Base-by-base conservation (phyloP, 2,797 vertebrate genomes). In the Lepilemur ruficaudatus region DNA sequence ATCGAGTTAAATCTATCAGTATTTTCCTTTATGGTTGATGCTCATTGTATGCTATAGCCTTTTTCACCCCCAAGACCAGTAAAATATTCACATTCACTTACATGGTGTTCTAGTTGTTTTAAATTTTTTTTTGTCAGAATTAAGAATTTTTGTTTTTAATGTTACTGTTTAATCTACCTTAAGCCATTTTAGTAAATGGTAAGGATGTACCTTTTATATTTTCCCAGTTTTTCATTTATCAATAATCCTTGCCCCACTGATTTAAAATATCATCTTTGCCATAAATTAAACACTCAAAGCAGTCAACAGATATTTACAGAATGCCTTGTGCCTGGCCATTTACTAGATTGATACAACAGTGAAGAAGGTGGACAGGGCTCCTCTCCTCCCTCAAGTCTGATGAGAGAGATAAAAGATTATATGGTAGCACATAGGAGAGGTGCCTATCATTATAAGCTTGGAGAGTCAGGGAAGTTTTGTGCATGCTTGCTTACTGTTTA, bases 121-220 rank as follows among this genome's bases (percentile, higher is more conserved):
- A 67, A 84, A 41, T 41, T 43, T 14, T 78, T 78, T 78, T 35
- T 78, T 22, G 50, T 78, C 20, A 14, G n/a, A 78, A 78, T 78
- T 78, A 23, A 78, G 48, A 85, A 35, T 46, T 70, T 92, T 75
- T 92, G 48, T 85, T 85, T 93, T 93, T 72, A 61, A 88, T 81
- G 43, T 75, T 73, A n/a, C 18, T 10, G 17, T 92, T 67, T 70
- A 93, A 65, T 80, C 38, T 30, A 59, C 43, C 38, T 73, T 41
- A 73, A 43, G 57, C 28, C n/a, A 73, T 57, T 87, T 73, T 57
- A 22, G 12, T 87, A 87, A 57, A 43, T 87, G 30, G 38, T 59
- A 59, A 72, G 67, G 38, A 43, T 41, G 4, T 8, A 52, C 30
- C 20, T 86, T 73, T 57, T 57, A 46, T 65, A 83, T 83, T 83